Base-by-base conservation (phyloP, 35 echinoderm and acorn worm species). In the Holothuria glaberrima region DNA sequence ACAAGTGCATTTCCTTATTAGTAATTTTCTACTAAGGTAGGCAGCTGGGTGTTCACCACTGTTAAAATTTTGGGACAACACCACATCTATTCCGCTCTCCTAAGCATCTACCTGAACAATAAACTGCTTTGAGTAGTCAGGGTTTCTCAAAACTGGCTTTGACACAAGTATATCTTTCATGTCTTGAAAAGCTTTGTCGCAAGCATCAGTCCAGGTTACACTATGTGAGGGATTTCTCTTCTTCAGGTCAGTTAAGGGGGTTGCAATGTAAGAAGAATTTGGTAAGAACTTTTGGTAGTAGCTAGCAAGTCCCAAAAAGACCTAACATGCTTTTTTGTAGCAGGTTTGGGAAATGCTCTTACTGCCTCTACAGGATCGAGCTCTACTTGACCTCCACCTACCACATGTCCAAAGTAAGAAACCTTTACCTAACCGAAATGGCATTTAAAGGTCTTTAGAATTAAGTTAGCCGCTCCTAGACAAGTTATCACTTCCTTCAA, bases 271-370 rank as follows among this genome's bases (percentile, higher is more conserved):
- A 6, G 69, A 67, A 81, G 32, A 90, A 50, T 93, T 78, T 27
- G 76, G 86, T 13, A 93, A 46, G 57, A 94, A 94, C 38, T 94
- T 90, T 21, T 85, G 68, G 62, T 90, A 94, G 32, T 94, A 94
- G 19, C 72, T 80, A 25, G 57, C 60, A 12, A 91, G 52, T 31
- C 93, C 93, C 34, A 94, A 61, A 80, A 90, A 90, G 88, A 12
- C 22, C 91, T 44, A 25, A 89, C 86, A 54, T 93, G 18, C 58
- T 36, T 88, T 73, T 93, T 93, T 21, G 91, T 93, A 12, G 29
- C 29, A 16, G 91, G 86, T 20, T 68, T 34, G 20, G 91, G 86
- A 44, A 71, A 89, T 19, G 74, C 27, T 19, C 25, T 54, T 20
- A 93, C 36, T 22, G 86, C 61, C 60, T 92, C 89, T 16, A 80